phyloP scores from a whole-genome alignment of 2,797 vertebrate genomes.

The Sitta carolinensis region DNA sequence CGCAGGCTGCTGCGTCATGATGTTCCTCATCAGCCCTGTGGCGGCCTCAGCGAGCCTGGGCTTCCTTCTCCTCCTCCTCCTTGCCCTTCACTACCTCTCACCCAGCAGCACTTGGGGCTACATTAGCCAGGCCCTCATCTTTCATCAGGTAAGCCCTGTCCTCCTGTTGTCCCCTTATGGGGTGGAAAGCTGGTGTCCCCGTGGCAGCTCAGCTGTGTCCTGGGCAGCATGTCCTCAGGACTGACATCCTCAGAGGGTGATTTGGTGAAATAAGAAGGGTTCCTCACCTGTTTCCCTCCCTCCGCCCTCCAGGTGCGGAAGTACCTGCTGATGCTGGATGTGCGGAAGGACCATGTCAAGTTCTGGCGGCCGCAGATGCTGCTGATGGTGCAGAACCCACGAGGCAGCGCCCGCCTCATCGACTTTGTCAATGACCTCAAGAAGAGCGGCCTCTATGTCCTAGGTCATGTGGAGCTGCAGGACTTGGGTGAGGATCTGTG shows the following conservation, averaged over 20 bases:
- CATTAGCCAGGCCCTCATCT: conserved; percentile 93
- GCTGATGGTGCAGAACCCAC: conserved; percentile 94
- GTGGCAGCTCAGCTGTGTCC: neutral
- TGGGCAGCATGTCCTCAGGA: neutral
- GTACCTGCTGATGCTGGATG: conserved; percentile 93
- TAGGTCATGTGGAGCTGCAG: conserved; percentile 93
- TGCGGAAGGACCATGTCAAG: conserved; percentile 97
- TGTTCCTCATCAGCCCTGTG: conserved; percentile 91
- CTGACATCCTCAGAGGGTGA: neutral
- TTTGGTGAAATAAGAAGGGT: neutral
- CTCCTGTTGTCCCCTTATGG: neutral
- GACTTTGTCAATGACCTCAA: conserved; percentile 96
- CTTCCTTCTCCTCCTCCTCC: conserved; percentile 88
- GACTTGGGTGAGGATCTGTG: conserved; percentile 86
- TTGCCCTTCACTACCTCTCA: conserved; percentile 90
- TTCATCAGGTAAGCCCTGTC: conserved; percentile 85
- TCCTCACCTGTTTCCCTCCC: neutral
- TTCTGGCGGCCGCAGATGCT: conserved; percentile 98
- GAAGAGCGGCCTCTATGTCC: conserved; percentile 92
- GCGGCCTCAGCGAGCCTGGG: conserved; percentile 87
- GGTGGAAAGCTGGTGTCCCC: neutral
- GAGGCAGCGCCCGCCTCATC: conserved; percentile 90
- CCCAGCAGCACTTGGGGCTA: conserved; percentile 92
- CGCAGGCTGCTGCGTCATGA: conserved; percentile 86
- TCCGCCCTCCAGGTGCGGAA: conserved; percentile 87